These are phyloP conservation scores for Syndactyla subalaris DNA, from an alignment of 2,797 vertebrate genomes.

Conservation along the genomic window DNA sequence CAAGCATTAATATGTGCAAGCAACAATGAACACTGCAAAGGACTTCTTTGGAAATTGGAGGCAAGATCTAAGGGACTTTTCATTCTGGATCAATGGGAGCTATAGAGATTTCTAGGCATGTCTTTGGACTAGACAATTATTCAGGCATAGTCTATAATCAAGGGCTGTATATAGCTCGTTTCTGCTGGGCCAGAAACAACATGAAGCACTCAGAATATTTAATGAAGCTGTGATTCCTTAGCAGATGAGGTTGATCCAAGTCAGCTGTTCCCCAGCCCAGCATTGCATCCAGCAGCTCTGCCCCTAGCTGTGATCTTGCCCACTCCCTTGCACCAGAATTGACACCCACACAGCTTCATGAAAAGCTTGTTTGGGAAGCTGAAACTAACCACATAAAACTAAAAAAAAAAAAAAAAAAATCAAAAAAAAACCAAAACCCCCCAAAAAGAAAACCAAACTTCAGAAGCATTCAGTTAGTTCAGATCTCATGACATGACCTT, in stretches of 20 bases:
- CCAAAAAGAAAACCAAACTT: background rate
- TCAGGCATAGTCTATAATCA: background rate
- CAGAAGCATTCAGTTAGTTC: background rate
- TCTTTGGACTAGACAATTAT: background rate
- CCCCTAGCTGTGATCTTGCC: background rate
- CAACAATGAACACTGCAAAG: background rate
- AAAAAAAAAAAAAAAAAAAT: background rate
- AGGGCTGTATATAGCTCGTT: background rate
- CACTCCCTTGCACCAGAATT: background rate
- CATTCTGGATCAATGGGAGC: background rate
- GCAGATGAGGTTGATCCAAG: background rate
- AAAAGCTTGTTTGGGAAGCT: background rate
- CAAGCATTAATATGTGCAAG: background rate
- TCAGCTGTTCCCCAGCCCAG: background rate
- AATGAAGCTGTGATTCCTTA: background rate
- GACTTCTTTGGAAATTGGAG: background rate
- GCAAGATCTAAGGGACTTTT: background rate
- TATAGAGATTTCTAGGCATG: constrained; percentile 4
- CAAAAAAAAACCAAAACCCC: too few relatives aligned
- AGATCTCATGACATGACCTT: background rate
- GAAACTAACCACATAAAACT: background rate
- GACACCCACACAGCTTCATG: background rate
- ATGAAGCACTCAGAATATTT: background rate
- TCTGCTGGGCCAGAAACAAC: background rate
- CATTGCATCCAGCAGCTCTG: background rate